Conservation (phyloP, 2,888 invertebrate species). For the Rhopalosiphum nymphaeae region DNA sequence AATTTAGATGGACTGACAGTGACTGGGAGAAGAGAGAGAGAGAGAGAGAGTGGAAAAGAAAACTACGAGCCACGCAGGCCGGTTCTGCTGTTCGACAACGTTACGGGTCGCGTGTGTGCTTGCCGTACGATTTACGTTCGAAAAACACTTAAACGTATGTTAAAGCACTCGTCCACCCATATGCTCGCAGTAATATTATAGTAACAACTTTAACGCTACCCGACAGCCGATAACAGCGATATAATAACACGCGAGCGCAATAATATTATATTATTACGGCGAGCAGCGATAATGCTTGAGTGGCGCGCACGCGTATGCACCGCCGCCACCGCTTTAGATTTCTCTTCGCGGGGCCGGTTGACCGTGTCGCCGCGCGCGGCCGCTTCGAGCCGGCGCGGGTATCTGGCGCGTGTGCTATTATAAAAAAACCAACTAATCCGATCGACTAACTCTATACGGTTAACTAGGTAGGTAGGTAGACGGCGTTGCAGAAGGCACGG, state of each 20-base stretch:
- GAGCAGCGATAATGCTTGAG: background rate
- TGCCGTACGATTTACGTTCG: background rate
- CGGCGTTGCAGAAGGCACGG: no score
- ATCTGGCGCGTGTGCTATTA: background rate
- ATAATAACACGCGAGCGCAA: background rate
- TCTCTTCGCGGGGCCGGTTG: conserved; percentile 43
- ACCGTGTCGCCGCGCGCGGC: conserved; percentile 37
- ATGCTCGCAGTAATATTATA: background rate
- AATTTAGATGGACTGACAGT: background rate
- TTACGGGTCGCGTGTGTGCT: conserved; percentile 5
- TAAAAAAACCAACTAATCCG: background rate
- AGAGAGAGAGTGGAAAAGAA: background rate
- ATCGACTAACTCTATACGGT: background rate
- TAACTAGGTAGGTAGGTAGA: background rate
- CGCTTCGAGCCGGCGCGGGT: background rate
- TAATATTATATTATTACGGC: background rate
- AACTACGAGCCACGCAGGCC: background rate
- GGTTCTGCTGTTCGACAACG: background rate
- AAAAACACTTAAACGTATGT: background rate
- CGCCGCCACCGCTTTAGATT: background rate
- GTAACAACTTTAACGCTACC: background rate
- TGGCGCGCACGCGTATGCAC: background rate
- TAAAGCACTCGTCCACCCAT: background rate
- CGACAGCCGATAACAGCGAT: background rate
- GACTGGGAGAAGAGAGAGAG: background rate